Evolutionary conservation across 1,140 invertebrate species (phyloP).

Genomic region (Eriocheir sinensis): DNA sequence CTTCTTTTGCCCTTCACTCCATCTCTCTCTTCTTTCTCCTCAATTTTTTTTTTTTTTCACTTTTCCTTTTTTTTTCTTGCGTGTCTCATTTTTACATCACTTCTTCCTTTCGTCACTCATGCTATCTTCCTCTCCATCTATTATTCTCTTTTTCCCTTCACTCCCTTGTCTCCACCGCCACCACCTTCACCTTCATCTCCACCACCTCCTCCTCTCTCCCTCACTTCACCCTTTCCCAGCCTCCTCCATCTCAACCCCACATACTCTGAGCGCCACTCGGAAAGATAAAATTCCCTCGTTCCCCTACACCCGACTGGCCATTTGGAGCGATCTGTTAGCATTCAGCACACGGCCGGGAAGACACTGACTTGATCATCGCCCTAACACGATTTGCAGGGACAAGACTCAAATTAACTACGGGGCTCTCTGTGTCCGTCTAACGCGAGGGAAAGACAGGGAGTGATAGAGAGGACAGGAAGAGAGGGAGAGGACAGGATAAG

Average conservation of each 20-base stretch:
- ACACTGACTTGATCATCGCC: neutral
- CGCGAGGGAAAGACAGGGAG: too few species aligned
- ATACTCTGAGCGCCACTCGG: neutral
- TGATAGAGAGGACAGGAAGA: too few species aligned
- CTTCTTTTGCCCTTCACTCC: neutral
- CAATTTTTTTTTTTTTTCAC: neutral
- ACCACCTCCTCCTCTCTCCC: neutral
- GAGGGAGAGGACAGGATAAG: too few species aligned
- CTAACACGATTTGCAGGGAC: neutral
- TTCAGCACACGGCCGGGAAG: neutral
- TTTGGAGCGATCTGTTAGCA: neutral
- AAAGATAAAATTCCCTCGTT: neutral
- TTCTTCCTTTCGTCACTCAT: too few species aligned
- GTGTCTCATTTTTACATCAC: neutral
- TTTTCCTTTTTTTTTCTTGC: neutral
- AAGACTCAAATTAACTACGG: too few species aligned
- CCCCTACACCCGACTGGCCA: neutral
- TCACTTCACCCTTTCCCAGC: neutral
- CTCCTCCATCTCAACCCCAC: neutral
- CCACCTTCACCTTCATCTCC: neutral
- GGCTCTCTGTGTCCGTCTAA: too few species aligned
- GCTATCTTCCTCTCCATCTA: too few species aligned
- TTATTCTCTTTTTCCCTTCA: too few species aligned
- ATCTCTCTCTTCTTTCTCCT: neutral
- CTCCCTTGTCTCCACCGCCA: neutral